phyloP scores from a whole-genome alignment of 2,797 vertebrate genomes.

The Florisuga fusca region DNA sequence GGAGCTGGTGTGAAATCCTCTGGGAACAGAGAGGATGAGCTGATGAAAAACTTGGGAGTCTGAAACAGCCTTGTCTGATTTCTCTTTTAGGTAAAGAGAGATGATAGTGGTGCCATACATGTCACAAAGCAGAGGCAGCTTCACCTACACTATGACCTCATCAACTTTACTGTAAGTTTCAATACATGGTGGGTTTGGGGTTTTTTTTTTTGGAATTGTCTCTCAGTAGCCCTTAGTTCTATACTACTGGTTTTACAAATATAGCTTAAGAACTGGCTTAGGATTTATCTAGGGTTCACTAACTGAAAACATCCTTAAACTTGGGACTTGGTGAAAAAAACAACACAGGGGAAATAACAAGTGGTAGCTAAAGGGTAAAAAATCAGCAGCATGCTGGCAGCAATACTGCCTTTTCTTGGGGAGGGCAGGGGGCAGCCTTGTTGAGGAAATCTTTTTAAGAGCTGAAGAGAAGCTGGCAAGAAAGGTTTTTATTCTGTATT shows the following conservation, averaged over 20 bases:
- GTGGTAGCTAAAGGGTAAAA: not conserved
- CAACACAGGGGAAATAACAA: not conserved
- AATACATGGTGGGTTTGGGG: not conserved
- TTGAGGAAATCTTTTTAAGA: not conserved
- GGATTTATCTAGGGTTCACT: not conserved
- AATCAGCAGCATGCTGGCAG: not conserved
- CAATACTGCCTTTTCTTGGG: not conserved
- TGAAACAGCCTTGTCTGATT: not conserved
- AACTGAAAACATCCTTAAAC: not conserved
- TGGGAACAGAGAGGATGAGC: not conserved
- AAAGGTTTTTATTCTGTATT: not conserved
- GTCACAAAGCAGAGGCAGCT: slow-evolving; percentile 97
- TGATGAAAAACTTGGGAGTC: not conserved
- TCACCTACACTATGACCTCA: slow-evolving; percentile 94
- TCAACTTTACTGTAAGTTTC: slow-evolving; percentile 92
- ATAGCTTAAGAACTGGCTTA: not conserved
- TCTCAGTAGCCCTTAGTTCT: too few species aligned
- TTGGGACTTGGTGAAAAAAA: not conserved
- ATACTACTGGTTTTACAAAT: not conserved
- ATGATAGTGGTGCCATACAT: slow-evolving; percentile 93
- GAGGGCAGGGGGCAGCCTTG: not conserved
- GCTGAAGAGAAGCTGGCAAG: not conserved
- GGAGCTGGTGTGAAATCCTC: too few species aligned
- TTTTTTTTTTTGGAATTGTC: too few species aligned
- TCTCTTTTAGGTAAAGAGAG: slow-evolving; percentile 90